phyloP scores from a whole-genome alignment of 2,113 vertebrate genomes.

The Ailurus styani region DNA sequence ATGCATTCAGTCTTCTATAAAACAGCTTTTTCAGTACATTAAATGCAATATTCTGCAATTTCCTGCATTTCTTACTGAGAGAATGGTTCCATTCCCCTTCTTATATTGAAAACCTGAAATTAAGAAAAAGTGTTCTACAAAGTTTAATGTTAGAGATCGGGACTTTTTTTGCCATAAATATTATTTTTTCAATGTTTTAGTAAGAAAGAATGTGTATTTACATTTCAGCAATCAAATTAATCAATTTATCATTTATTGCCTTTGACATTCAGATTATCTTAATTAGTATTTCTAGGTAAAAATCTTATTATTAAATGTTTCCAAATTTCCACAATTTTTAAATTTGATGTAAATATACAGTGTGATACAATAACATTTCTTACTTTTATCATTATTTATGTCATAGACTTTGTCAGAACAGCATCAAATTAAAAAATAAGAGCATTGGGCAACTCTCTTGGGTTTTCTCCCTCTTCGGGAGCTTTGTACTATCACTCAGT shows the following conservation, averaged over 20 bases:
- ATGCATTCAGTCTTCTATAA: background rate
- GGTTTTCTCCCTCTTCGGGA: no score
- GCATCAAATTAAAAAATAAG: background rate
- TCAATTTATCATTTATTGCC: background rate
- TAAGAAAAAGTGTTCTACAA: background rate
- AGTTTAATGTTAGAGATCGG: background rate
- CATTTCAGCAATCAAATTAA: background rate
- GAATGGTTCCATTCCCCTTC: background rate
- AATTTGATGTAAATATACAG: background rate
- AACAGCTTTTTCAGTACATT: background rate
- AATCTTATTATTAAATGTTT: background rate
- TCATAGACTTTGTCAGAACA: background rate
- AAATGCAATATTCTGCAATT: background rate
- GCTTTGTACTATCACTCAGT: no score
- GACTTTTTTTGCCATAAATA: background rate
- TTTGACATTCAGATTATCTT: background rate
- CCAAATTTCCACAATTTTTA: background rate
- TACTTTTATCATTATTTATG: background rate
- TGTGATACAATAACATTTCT: background rate
- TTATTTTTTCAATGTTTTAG: background rate
- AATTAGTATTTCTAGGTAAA: slow-evolving; percentile 11
- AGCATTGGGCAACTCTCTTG: background rate
- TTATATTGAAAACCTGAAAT: background rate
- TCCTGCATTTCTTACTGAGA: background rate
- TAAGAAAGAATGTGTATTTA: background rate